A percentile compares a stretch with the other conserved stretches of the same genome.
phyloP scores from a whole-genome alignment of 2,797 vertebrate species.

The Ibycter americanus region DNA sequence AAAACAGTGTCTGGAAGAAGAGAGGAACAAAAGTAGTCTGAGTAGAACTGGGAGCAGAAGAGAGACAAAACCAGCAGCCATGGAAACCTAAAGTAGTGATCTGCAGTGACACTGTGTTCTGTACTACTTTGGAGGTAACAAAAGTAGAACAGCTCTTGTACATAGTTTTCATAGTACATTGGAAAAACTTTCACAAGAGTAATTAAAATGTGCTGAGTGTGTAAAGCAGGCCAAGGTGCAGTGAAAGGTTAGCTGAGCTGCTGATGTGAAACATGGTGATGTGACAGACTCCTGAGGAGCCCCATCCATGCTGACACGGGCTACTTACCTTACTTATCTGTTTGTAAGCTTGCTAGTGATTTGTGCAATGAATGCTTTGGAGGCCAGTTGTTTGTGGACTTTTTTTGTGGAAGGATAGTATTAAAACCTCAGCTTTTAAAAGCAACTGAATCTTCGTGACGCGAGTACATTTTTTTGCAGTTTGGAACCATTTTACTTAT shows the following conservation, averaged over 20 bases:
- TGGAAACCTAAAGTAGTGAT: not conserved
- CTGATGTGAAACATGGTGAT: not conserved
- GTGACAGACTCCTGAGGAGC: not conserved
- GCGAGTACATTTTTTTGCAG: not conserved
- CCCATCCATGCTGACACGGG: accelerated
- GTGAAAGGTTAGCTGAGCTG: not conserved
- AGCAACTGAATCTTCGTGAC: not conserved
- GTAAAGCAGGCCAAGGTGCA: not conserved
- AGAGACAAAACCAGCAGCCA: not conserved
- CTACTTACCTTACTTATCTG: not conserved
- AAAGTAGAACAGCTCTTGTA: not conserved
- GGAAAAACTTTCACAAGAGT: not conserved
- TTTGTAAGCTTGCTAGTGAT: not conserved
- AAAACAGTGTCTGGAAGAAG: not conserved
- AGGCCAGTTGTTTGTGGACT: not conserved
- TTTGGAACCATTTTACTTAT: not conserved
- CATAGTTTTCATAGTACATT: not conserved
- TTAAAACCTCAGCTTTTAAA: not conserved
- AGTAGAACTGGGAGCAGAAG: not conserved
- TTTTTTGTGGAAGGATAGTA: not conserved
- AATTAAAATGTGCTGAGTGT: not conserved
- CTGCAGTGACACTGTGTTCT: not conserved
- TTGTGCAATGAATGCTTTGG: not conserved
- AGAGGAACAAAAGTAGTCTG: not conserved
- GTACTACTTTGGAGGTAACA: not conserved